Conservation (phyloP, 2,113 vertebrate species). For the Eidolon helvum region DNA sequence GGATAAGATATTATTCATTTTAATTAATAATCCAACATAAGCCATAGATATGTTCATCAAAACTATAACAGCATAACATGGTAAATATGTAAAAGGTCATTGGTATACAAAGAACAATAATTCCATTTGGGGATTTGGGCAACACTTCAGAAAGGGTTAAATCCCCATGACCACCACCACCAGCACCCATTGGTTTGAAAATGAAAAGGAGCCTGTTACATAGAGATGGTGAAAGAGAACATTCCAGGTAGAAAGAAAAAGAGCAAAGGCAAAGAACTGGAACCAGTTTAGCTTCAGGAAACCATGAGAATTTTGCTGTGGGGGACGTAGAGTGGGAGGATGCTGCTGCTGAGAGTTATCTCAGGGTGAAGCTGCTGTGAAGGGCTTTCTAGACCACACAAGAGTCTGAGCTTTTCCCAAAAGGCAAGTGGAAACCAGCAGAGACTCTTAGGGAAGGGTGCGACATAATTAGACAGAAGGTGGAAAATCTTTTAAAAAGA, state of each 20-base stretch:
- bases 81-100: background rate
- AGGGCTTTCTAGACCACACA: background rate
- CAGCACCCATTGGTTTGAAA: background rate
- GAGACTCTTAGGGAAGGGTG: background rate
- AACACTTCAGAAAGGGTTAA: background rate
- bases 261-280: background rate
- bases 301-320: background rate
- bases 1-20: background rate
- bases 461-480: background rate
- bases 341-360: accelerated
- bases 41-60: background rate
- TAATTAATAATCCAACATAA: background rate
- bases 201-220: background rate
- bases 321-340: background rate
- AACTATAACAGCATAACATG: background rate
- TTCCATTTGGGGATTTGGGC: background rate
- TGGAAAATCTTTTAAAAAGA: background rate
- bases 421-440: background rate
- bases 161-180: background rate
- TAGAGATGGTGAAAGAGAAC: background rate
- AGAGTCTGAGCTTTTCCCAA: background rate
- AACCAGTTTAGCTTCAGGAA: background rate
- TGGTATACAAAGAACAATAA: background rate
- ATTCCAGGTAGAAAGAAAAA: background rate
- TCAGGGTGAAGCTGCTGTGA: accelerated